These are phyloP conservation scores for Leptinotarsa peninsularis DNA, from an alignment of 2,888 invertebrate genomes.

Conservation along the genomic window DNA sequence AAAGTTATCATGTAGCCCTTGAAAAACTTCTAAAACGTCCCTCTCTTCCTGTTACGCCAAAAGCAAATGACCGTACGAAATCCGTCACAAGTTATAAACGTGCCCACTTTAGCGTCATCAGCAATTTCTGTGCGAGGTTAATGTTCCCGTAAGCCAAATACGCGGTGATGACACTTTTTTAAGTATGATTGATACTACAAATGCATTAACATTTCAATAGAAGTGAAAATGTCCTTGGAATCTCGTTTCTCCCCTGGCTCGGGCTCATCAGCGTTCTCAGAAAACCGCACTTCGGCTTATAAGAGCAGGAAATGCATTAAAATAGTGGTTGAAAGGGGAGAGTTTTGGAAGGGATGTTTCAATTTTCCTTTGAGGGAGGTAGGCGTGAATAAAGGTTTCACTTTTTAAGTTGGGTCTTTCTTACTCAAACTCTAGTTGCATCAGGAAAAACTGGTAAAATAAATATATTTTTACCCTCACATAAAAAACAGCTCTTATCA, in stretches of 20 bases:
- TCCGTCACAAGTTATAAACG: constrained; percentile 14
- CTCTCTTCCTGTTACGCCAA: background rate
- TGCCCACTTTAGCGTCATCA: constrained; percentile 29
- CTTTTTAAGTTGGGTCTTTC: background rate
- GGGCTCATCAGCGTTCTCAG: constrained; percentile 41
- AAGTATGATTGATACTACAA: constrained; percentile 54
- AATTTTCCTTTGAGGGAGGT: background rate
- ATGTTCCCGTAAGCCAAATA: constrained; percentile 44
- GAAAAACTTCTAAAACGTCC: background rate
- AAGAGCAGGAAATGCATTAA: constrained; percentile 49
- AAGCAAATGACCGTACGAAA: constrained; percentile 9
- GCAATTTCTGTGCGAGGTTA: constrained; percentile 41
- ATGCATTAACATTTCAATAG: constrained; percentile 49
- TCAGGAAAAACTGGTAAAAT: too few relatives aligned
- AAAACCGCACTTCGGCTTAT: constrained; percentile 38
- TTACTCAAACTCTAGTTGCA: too few relatives aligned
- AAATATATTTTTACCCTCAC: too few relatives aligned
- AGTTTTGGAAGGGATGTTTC: background rate
- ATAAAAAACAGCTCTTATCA: too few relatives aligned
- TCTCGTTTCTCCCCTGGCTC: constrained; percentile 16
- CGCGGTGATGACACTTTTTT: constrained; percentile 46
- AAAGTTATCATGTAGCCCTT: background rate
- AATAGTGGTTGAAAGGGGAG: constrained; percentile 17
- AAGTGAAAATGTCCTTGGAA: constrained; percentile 20
- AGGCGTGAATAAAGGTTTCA: background rate